These are phyloP conservation scores for Parnassius mnemosyne DNA, from an alignment of 2,888 invertebrate species.

Conservation along the genomic window DNA sequence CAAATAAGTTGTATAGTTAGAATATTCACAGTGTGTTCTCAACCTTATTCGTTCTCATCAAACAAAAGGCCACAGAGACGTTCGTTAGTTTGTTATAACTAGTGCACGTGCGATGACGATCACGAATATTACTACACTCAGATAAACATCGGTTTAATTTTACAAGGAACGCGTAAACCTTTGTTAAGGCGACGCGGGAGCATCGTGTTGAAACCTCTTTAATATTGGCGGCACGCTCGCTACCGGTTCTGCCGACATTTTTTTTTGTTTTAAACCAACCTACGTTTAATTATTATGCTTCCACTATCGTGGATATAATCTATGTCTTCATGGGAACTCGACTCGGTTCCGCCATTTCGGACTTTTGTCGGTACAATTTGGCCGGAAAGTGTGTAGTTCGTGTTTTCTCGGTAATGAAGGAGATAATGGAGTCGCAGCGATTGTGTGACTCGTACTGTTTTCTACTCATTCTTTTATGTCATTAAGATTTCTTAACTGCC, in stretches of 20 bases:
- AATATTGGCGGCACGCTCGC: conserved; percentile 73
- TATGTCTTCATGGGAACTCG: conserved; percentile 73
- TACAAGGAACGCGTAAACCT: conserved; percentile 70
- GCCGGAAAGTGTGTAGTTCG: conserved; percentile 46
- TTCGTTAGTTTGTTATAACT: conserved; percentile 64
- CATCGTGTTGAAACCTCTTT: conserved; percentile 53
- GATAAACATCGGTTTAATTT: conserved; percentile 76
- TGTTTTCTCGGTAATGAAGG: conserved; percentile 70
- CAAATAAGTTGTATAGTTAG: background rate
- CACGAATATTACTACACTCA: conserved; percentile 61
- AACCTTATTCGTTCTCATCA: conserved; percentile 33
- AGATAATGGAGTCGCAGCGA: conserved; percentile 49
- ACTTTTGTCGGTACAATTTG: conserved; percentile 62
- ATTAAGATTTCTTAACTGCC: conserved; percentile 39
- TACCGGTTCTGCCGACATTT: conserved; percentile 62
- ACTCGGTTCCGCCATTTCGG: conserved; percentile 60
- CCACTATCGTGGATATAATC: conserved; percentile 65
- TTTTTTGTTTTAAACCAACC: conserved; percentile 49
- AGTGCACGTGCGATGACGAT: conserved; percentile 68
- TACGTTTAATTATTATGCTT: conserved; percentile 73
- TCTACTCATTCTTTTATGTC: conserved; percentile 54
- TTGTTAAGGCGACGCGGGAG: conserved; percentile 53
- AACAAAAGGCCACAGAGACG: conserved; percentile 37
- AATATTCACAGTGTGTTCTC: conserved; percentile 17
- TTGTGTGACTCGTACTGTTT: conserved; percentile 54